Evolutionary conservation across 2,797 vertebrate species (phyloP).

Genomic region (Danio tinwini): DNA sequence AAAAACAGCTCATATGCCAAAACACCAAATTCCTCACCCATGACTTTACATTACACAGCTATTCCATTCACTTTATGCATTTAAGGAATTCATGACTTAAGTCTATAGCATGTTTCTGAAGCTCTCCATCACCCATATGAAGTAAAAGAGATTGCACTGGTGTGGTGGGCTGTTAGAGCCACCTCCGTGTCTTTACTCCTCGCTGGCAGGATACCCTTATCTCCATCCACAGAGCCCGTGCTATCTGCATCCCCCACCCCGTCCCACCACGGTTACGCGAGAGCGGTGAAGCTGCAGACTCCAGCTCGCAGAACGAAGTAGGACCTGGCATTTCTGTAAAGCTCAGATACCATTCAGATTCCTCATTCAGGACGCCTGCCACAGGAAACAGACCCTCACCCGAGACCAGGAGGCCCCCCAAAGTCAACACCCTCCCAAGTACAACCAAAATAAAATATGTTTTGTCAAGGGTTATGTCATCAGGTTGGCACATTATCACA

Average conservation of each 20-base stretch:
- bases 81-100: neutral
- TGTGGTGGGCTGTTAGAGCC: slow-evolving; percentile 13
- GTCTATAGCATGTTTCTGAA: slow-evolving; percentile 22
- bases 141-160: slow-evolving; percentile 1
- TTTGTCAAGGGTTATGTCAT: neutral
- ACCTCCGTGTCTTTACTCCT: slow-evolving; percentile 5
- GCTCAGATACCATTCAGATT: slow-evolving; percentile 65
- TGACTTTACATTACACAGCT: slow-evolving; percentile 40
- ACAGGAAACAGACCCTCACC: slow-evolving; percentile 49
- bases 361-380: slow-evolving; percentile 47
- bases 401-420: slow-evolving; percentile 36
- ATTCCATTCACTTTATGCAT: slow-evolving; percentile 9
- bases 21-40: slow-evolving; percentile 52
- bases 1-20: slow-evolving; percentile 56
- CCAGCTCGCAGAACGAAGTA: slow-evolving; percentile 35
- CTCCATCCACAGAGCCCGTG: slow-evolving; percentile 57
- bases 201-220: slow-evolving; percentile 60
- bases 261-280: slow-evolving; percentile 23
- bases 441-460: slow-evolving; percentile 13
- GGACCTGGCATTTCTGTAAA: slow-evolving; percentile 62
- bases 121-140: slow-evolving; percentile 8
- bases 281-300: slow-evolving; percentile 14
- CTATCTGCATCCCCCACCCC: slow-evolving; percentile 51
- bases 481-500: neutral
- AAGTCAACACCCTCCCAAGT: neutral